Percentiles rank a stretch among this genome's conserved stretches.
These are phyloP conservation scores for Capricornis sumatraensis DNA, from an alignment of 2,113 vertebrate genomes.

Conservation along the genomic window DNA sequence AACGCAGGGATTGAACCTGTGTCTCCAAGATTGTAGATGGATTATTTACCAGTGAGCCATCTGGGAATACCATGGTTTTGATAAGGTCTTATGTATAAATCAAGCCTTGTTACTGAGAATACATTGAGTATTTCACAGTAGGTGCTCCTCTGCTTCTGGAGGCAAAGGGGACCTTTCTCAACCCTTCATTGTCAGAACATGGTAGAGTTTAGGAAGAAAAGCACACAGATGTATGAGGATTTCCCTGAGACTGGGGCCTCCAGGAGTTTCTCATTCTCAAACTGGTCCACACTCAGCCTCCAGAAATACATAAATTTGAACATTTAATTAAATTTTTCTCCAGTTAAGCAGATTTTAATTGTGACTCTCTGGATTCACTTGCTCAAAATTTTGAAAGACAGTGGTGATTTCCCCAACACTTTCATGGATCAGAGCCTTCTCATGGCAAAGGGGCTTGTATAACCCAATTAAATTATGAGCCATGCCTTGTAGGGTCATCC, in stretches of 20 bases:
- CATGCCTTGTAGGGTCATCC: background rate
- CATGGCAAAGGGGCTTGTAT: background rate
- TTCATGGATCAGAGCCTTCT: background rate
- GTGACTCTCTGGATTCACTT: background rate
- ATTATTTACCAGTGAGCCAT: background rate
- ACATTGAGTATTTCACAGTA: background rate
- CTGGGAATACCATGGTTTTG: background rate
- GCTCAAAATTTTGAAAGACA: background rate
- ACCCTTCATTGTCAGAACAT: background rate
- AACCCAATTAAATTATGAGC: background rate
- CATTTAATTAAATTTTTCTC: background rate
- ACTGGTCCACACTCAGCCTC: background rate
- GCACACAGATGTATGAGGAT: rapidly evolving
- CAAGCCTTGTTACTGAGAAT: background rate
- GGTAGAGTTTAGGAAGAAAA: background rate
- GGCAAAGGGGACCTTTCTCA: background rate
- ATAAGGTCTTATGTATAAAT: background rate
- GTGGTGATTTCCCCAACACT: background rate
- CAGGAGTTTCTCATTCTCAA: background rate
- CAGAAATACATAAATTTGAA: background rate
- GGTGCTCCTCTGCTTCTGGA: background rate
- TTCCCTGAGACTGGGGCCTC: too few relatives aligned
- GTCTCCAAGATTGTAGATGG: rapidly evolving
- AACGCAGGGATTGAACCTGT: background rate
- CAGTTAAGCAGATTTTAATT: background rate